A percentile compares a stretch with the other conserved stretches of the same genome.
Evolutionary conservation across 2,113 vertebrate species (phyloP).

Genomic region (Platichthys stellatus): DNA sequence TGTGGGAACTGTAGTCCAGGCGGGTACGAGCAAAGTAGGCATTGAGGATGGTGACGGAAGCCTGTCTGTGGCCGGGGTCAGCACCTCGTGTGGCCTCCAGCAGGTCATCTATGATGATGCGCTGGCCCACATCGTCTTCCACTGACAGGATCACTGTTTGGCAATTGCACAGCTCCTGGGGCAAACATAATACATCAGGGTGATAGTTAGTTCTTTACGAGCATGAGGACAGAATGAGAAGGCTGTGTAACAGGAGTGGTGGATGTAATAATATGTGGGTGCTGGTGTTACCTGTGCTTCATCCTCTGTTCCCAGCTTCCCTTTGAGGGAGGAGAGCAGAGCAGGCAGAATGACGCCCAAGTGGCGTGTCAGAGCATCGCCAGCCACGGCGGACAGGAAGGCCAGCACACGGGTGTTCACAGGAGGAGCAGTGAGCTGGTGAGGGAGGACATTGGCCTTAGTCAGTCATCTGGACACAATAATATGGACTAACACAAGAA

Average conservation of each 20-base stretch:
- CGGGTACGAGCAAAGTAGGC: conserved; percentile 94
- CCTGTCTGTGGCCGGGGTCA: conserved; percentile 91
- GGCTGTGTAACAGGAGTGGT: background rate
- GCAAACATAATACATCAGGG: background rate
- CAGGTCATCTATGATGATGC: conserved; percentile 96
- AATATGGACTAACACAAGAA: background rate
- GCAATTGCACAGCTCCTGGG: conserved; percentile 92
- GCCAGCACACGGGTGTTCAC: conserved; percentile 96
- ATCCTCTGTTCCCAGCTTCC: conserved; percentile 89
- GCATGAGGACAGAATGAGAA: background rate
- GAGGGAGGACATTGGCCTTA: background rate
- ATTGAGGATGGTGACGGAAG: conserved; percentile 92
- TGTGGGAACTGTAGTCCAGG: conserved; percentile 90
- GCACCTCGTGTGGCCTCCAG: conserved; percentile 90
- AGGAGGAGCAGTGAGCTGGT: conserved; percentile 90
- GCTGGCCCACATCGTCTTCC: conserved; percentile 93
- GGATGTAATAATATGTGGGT: background rate
- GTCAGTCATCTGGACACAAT: background rate
- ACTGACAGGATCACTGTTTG: conserved; percentile 95
- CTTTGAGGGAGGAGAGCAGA: conserved; percentile 92
- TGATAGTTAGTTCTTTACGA: background rate
- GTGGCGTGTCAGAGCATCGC: conserved; percentile 94
- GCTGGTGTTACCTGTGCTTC: conserved; percentile 85
- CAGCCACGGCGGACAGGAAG: conserved; percentile 96
- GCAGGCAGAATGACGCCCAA: conserved; percentile 95